Conservation (phyloP, 2,113 vertebrate species). For the Leptodactylus fuscus region DNA sequence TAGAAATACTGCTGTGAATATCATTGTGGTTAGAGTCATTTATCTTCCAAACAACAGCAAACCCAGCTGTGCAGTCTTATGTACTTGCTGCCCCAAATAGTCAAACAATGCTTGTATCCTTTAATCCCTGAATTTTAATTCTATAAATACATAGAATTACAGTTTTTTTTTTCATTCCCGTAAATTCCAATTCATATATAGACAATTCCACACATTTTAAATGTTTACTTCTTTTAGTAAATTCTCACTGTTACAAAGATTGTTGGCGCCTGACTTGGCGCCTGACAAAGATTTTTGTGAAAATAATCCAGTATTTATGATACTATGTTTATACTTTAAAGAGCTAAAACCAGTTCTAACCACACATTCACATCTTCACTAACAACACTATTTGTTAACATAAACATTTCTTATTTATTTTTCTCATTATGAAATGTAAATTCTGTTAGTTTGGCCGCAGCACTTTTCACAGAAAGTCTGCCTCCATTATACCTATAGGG, state of each 20-base stretch:
- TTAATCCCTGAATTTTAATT: background rate
- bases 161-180: background rate
- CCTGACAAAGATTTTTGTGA: background rate
- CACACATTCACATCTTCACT: background rate
- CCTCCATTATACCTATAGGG: too few species aligned
- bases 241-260: background rate
- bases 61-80: slow-evolving; percentile 29
- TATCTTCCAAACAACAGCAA: slow-evolving; percentile 22
- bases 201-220: background rate
- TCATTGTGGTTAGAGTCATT: slow-evolving; percentile 11
- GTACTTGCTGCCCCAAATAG: slow-evolving; percentile 13
- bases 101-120: background rate
- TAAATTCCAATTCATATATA: background rate
- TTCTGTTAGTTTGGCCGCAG: too few species aligned
- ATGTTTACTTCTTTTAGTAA: background rate
- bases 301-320: background rate
- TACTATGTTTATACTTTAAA: background rate
- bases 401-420: too few species aligned
- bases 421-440: too few species aligned
- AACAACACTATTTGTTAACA: too few species aligned
- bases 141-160: background rate
- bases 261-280: too few species aligned
- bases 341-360: background rate
- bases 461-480: too few species aligned
- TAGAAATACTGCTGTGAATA: slow-evolving; percentile 26